A percentile compares a stretch with the other conserved stretches of the same genome.
phyloP scores from a whole-genome alignment of 2,113 vertebrate genomes.

The Proterorhinus semilunaris region DNA sequence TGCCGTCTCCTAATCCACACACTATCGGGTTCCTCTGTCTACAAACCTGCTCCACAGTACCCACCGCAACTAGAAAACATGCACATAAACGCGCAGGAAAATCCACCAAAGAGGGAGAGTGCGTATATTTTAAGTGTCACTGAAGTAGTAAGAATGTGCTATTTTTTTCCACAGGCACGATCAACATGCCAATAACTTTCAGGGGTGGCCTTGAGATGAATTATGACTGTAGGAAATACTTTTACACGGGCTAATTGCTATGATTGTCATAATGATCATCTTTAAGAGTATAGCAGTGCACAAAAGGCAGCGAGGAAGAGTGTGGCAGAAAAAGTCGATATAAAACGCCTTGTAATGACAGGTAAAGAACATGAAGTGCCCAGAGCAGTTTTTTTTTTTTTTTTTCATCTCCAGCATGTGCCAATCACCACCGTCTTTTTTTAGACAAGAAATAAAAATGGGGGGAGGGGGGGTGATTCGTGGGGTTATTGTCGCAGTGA shows the following conservation, averaged over 20 bases:
- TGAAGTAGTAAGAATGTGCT: not conserved
- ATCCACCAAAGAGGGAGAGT: not conserved
- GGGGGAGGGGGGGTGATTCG: slow-evolving; percentile 63
- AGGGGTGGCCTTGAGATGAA: slow-evolving; percentile 37
- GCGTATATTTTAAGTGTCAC: not conserved
- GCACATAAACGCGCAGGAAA: not conserved
- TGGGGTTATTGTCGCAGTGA: slow-evolving; percentile 56
- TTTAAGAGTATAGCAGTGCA: slow-evolving; percentile 39
- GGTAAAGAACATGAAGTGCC: slow-evolving; percentile 71
- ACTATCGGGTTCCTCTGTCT: slow-evolving; percentile 49
- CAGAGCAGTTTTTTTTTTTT: slow-evolving; percentile 57
- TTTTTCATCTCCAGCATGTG: slow-evolving; percentile 57
- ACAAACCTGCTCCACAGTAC: slow-evolving; percentile 39
- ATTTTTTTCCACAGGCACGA: not conserved
- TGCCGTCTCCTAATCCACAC: slow-evolving; percentile 57
- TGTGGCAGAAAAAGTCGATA: slow-evolving; percentile 67
- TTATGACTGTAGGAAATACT: slow-evolving; percentile 66
- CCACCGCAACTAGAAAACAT: slow-evolving; percentile 1
- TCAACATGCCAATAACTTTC: slow-evolving; percentile 49
- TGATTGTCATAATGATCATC: slow-evolving; percentile 71
- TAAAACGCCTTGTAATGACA: slow-evolving; percentile 73
- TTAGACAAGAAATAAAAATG: slow-evolving; percentile 68
- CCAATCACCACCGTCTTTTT: slow-evolving; percentile 70
- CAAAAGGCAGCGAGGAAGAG: slow-evolving; percentile 27
- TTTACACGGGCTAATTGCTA: slow-evolving; percentile 70